These are phyloP conservation scores for Leuciscus waleckii DNA, from an alignment of 2,797 vertebrate genomes.

Conservation along the genomic window DNA sequence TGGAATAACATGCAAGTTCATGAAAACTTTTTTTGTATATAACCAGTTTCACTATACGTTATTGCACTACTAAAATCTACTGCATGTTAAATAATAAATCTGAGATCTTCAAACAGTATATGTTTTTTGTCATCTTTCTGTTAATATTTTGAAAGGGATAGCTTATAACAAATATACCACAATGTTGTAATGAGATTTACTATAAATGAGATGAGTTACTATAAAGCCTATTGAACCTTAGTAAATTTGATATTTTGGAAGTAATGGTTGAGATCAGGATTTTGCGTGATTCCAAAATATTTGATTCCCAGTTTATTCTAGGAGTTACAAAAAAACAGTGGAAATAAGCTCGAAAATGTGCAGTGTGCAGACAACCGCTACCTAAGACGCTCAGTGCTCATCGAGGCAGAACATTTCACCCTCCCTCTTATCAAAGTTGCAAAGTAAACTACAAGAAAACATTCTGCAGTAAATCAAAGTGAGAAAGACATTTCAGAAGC, in stretches of 20 bases:
- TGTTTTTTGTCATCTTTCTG: neutral
- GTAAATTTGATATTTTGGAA: neutral
- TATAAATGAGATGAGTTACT: too few relatives aligned
- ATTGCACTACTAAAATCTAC: neutral
- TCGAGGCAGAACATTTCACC: constrained; percentile 38
- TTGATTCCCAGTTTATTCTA: constrained; percentile 12
- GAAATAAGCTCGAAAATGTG: constrained; percentile 31
- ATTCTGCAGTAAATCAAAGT: constrained; percentile 28
- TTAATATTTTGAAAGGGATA: neutral
- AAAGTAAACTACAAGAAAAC: constrained; percentile 39
- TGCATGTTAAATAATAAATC: neutral
- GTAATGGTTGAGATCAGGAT: neutral
- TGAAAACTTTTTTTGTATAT: neutral
- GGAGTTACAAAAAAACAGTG: constrained; percentile 15
- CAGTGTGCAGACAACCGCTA: constrained; percentile 28
- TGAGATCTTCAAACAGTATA: neutral
- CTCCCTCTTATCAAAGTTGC: constrained; percentile 37
- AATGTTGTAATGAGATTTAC: neutral
- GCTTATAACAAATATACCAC: neutral
- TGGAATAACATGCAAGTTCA: neutral
- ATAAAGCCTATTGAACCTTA: neutral
- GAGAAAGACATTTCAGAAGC: constrained; percentile 30
- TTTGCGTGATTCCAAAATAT: neutral
- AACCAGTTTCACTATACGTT: neutral
- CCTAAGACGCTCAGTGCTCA: constrained; percentile 43